These are phyloP conservation scores for Formica selysi DNA, from an alignment of 1,140 invertebrate species.

Conservation along the genomic window DNA sequence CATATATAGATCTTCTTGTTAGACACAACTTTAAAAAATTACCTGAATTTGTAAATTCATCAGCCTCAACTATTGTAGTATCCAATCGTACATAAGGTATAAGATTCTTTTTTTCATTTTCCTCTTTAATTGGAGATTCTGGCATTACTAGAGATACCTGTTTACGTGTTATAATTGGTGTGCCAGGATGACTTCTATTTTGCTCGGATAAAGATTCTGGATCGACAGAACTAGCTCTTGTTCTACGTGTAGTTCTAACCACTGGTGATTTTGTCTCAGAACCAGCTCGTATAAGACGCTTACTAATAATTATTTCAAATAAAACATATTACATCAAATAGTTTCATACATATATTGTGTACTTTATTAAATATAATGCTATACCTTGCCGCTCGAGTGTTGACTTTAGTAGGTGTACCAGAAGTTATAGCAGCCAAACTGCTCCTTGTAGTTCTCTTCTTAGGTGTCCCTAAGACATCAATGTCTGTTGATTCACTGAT, in stretches of 20 bases:
- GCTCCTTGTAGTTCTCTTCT: constrained; percentile 66
- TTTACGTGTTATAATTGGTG: constrained; percentile 68
- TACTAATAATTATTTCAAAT: constrained; percentile 51
- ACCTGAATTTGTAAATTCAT: constrained; percentile 61
- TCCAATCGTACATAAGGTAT: constrained; percentile 55
- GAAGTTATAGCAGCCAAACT: not conserved
- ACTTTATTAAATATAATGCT: not conserved
- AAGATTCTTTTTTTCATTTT: constrained; percentile 62
- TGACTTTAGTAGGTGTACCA: constrained; percentile 58
- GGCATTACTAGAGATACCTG: constrained; percentile 66
- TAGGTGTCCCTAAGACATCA: constrained; percentile 47
- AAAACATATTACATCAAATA: not conserved
- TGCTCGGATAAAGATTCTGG: constrained; percentile 47
- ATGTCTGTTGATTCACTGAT: constrained; percentile 64
- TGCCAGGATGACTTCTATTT: constrained; percentile 35
- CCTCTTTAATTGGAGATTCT: constrained; percentile 72
- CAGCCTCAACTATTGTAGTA: constrained; percentile 42
- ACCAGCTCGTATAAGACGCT: constrained; percentile 74
- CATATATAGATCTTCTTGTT: not conserved
- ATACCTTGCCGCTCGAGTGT: constrained; percentile 65
- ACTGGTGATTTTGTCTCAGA: constrained; percentile 77
- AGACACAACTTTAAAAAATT: constrained; percentile 1
- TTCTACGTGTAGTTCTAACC: constrained; percentile 70
- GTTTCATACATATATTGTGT: not conserved
- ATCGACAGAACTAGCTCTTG: constrained; percentile 79